These are phyloP conservation scores for Platycercus adscitus DNA, from an alignment of 2,113 vertebrate genomes.

Conservation along the genomic window DNA sequence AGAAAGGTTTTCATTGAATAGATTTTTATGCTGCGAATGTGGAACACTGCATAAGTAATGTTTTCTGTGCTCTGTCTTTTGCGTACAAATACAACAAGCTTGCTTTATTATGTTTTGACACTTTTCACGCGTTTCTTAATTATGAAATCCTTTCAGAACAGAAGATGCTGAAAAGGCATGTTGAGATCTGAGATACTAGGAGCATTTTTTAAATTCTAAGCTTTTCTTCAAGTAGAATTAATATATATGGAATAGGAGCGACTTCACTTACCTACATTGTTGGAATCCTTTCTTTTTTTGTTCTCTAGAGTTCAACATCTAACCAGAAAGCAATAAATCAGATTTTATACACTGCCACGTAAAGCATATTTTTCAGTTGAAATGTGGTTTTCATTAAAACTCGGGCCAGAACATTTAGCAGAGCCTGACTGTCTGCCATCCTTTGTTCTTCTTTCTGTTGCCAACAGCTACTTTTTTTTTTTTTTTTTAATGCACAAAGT, in stretches of 20 bases:
- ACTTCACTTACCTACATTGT: neutral
- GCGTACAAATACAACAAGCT: conserved; percentile 44
- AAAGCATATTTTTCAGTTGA: conserved; percentile 81
- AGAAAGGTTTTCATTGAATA: conserved; percentile 19
- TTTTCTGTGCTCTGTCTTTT: conserved; percentile 14
- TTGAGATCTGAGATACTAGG: neutral
- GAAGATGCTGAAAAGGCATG: neutral
- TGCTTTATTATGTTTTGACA: conserved; percentile 50
- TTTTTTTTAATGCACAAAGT: conserved; percentile 14
- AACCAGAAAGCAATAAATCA: conserved; percentile 58
- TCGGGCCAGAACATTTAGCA: conserved; percentile 80
- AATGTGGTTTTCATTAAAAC: conserved; percentile 89
- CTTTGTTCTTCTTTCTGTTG: conserved; percentile 70
- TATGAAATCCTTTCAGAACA: conserved; percentile 23
- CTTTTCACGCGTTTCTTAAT: conserved; percentile 60
- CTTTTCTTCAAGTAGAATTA: neutral
- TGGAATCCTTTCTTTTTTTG: neutral
- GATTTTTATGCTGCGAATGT: conserved; percentile 23
- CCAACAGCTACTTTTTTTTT: conserved; percentile 64
- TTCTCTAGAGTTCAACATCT: conserved; percentile 18
- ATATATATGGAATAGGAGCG: neutral
- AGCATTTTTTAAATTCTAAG: neutral
- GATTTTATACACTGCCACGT: conserved; percentile 78
- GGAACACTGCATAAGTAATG: neutral
- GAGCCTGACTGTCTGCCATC: conserved; percentile 79